Evolutionary conservation across 2,888 invertebrate species (phyloP), one percentile per base, ranked within the genome.

Genomic region (Drosophila macrothrix): DNA sequence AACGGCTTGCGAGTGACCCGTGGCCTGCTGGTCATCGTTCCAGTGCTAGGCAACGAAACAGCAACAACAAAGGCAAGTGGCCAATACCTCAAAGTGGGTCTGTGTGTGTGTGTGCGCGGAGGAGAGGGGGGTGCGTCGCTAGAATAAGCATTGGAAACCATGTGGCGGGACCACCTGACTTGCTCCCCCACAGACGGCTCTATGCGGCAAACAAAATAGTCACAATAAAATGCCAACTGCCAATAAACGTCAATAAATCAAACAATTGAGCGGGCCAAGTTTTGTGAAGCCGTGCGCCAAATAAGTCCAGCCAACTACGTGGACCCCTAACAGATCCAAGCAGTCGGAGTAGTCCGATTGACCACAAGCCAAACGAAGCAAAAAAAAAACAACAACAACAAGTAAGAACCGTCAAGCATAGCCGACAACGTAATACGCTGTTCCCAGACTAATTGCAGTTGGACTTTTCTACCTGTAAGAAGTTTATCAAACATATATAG

Each of bases 161-260:
- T 73, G 54, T 37, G 72, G 60, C 65, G 64, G 46, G 59, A 43
- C 52, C 73, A 76, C 74, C 79, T 78, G 74, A 65, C 33, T 54
- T 22, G 58, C 46, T 37, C 31, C 28, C 39, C 46, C 35, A 14
- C 43, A 28, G 37, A n/a, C 37, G 12, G 43, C 49, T 35, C 55
- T 35, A 49, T 59, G 46, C 61, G 49, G 69, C 52, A 50, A 53
- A 54, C 53, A 63, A 78, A 85, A 76, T 74, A 76, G 86, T 85
- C 88, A 88, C 81, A 84, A 88, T 88, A 86, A 90, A 88, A 89
- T 90, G 89, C 81, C 90, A 90, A 85, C 78, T 90, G 84, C 89
- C 89, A 88, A 88, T 89, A 86, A 84, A 81, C 76, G 80, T 76
- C 84, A 80, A 89, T 88, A 90, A 88, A 88, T 88, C 89, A 87